Percentiles rank a stretch among this genome's conserved stretches.
Conservation (phyloP, 2,888 invertebrate species). For the Stenchaetothrips biformis region DNA sequence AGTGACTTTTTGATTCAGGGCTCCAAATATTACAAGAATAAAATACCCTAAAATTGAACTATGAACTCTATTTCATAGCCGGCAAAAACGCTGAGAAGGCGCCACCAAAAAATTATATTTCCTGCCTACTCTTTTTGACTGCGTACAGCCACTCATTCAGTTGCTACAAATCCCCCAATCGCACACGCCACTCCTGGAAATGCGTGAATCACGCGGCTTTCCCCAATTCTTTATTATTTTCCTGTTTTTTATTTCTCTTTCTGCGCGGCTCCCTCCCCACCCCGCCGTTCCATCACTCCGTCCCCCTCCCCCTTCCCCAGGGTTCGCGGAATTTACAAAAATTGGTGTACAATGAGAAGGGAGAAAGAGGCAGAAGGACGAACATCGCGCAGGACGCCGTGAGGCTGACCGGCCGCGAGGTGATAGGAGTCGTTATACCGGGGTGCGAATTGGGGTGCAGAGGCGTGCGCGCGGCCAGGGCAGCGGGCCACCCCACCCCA, state of each 20-base stretch:
- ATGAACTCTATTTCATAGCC: too few relatives aligned
- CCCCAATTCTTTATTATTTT: conserved; percentile 16
- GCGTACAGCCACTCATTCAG: conserved; percentile 1
- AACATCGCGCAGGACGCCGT: too few relatives aligned
- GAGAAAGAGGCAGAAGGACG: not conserved
- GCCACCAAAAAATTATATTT: too few relatives aligned
- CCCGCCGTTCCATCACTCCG: not conserved
- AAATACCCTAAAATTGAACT: too few relatives aligned
- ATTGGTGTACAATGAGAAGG: not conserved
- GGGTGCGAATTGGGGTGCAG: not conserved
- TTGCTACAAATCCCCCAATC: conserved; percentile 16
- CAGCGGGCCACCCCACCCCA: too few relatives aligned
- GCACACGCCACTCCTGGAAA: conserved; percentile 17
- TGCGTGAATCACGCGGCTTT: conserved; percentile 10
- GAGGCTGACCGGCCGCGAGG: not conserved
- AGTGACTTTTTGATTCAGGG: too few relatives aligned
- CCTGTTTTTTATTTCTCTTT: not conserved
- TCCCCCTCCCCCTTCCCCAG: too few relatives aligned
- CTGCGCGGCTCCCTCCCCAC: not conserved
- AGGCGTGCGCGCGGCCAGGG: not conserved
- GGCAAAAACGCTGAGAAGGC: too few relatives aligned
- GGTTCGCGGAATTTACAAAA: not conserved
- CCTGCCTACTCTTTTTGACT: not conserved
- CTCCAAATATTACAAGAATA: too few relatives aligned
- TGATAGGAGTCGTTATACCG: not conserved